Conservation (phyloP, 2,888 invertebrate genomes). For the Tiliacea aurago region DNA sequence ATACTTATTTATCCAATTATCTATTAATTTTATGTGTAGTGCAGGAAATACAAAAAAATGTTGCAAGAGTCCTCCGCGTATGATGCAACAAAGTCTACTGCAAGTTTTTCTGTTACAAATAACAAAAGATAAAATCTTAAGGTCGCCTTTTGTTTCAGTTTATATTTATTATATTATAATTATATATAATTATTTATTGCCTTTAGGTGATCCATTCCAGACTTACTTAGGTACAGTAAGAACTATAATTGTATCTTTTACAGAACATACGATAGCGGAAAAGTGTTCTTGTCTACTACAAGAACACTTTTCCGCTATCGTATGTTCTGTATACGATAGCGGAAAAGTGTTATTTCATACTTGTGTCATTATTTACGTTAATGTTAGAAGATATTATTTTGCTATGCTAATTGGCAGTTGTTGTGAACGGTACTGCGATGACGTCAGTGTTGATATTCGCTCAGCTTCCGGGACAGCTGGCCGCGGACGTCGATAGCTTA, state of each 20-base stretch:
- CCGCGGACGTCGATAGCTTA: constrained; percentile 82
- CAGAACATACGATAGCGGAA: constrained; percentile 39
- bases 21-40: constrained; percentile 41
- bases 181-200: not conserved
- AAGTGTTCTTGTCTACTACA: no score
- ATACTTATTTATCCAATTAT: constrained; percentile 43
- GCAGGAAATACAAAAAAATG: constrained; percentile 51
- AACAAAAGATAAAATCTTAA: constrained; percentile 26
- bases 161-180: not conserved
- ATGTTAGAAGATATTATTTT: constrained; percentile 53
- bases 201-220: constrained; percentile 6
- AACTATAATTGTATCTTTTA: not conserved
- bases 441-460: constrained; percentile 72
- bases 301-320: no score
- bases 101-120: constrained; percentile 17
- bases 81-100: constrained; percentile 36
- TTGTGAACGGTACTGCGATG: constrained; percentile 60
- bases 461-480: constrained; percentile 84
- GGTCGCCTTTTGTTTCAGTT: constrained; percentile 20
- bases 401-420: constrained; percentile 55
- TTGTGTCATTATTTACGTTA: constrained; percentile 50
- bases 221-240: not conserved
- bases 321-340: constrained; percentile 12
- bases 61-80: constrained; percentile 27
- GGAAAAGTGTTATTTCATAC: constrained; percentile 49